A percentile compares a stretch with the other conserved stretches of the same genome.
These are phyloP conservation scores for Poecile montanus DNA, from an alignment of 2,797 vertebrate species.

Conservation along the genomic window DNA sequence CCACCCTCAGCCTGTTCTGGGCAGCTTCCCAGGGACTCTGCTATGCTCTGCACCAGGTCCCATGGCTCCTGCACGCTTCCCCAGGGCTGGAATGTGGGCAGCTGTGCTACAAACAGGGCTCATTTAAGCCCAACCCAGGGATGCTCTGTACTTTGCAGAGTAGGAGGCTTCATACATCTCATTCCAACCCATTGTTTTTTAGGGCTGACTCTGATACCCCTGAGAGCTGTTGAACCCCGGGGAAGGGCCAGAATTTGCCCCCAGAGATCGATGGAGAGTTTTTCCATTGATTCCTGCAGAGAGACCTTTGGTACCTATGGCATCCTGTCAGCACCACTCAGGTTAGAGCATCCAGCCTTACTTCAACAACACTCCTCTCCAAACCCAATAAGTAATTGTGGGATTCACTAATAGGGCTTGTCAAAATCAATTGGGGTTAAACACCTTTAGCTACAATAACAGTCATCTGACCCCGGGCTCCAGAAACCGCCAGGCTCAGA, in stretches of 20 bases:
- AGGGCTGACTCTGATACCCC: not conserved
- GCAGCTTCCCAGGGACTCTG: not conserved
- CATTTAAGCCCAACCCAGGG: not conserved
- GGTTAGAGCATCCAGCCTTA: constrained; percentile 10
- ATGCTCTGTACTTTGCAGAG: not conserved
- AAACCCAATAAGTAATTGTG: constrained; percentile 49
- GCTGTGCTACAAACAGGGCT: not conserved
- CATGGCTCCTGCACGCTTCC: rapidly evolving
- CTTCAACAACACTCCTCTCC: not conserved
- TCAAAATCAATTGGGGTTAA: constrained; percentile 69
- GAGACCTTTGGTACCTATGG: not conserved
- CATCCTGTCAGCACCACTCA: not conserved
- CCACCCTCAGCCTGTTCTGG: not conserved
- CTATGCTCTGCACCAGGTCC: not conserved
- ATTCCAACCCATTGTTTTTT: rapidly evolving
- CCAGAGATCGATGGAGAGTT: not conserved
- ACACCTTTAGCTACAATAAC: constrained; percentile 61
- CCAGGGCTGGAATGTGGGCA: not conserved
- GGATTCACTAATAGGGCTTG: constrained; percentile 56
- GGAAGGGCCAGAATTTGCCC: not conserved
- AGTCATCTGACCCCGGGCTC: constrained; percentile 44
- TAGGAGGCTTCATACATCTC: not conserved
- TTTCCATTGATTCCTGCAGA: not conserved
- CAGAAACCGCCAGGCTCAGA: constrained; percentile 20
- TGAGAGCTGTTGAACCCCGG: not conserved